Conservation (phyloP, 2,113 vertebrate genomes). For the Aegithalos caudatus region DNA sequence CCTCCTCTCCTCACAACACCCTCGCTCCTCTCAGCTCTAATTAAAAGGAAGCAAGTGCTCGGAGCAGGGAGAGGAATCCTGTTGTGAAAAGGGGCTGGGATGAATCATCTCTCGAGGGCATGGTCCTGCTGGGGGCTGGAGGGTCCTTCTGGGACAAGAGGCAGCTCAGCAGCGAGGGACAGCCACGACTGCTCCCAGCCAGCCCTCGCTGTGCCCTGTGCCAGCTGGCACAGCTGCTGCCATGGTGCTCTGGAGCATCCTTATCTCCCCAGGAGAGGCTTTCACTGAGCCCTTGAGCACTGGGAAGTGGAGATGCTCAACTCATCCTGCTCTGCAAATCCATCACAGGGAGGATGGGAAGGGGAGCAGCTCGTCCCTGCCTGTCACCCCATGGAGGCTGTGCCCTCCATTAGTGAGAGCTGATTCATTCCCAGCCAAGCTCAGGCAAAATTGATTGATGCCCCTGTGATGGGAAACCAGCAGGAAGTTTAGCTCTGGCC, state of each 20-base stretch:
- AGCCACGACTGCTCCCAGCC: background rate
- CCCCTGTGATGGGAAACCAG: background rate
- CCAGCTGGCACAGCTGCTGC: background rate
- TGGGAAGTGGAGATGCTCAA: background rate
- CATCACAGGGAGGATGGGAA: background rate
- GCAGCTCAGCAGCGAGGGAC: accelerated
- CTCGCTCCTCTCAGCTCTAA: background rate
- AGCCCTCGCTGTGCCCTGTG: background rate
- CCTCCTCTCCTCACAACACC: background rate
- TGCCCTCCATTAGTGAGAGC: background rate
- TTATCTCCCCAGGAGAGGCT: conserved; percentile 6
- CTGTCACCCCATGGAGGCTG: background rate
- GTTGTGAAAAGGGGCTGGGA: accelerated
- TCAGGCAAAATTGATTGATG: accelerated
- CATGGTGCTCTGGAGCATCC: conserved; percentile 9
- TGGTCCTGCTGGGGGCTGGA: background rate
- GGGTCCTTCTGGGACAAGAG: background rate
- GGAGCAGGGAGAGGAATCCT: background rate
- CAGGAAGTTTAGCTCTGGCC: background rate
- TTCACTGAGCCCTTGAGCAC: background rate
- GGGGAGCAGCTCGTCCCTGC: background rate
- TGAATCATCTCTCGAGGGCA: background rate
- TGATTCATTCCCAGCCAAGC: background rate
- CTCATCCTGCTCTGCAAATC: background rate
- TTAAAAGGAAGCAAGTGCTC: background rate